phyloP scores from a whole-genome alignment of 2,113 vertebrate species.

The Lipophrys pholis region DNA sequence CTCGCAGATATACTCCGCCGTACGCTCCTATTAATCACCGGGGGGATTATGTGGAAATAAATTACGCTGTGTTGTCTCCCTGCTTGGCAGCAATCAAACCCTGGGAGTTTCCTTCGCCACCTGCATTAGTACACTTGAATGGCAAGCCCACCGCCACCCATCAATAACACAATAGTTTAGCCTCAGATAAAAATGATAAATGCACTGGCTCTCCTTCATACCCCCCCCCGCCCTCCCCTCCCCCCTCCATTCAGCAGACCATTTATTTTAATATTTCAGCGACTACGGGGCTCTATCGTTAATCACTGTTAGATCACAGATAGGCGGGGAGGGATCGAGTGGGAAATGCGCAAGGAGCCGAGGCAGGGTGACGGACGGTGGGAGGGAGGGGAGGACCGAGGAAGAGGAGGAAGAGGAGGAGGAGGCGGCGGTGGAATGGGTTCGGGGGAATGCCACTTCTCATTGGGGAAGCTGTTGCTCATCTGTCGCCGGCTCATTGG shows the following conservation, averaged over 20 bases:
- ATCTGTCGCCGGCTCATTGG: slow-evolving; percentile 77
- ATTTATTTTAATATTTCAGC: slow-evolving; percentile 81
- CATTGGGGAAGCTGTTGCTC: slow-evolving; percentile 77
- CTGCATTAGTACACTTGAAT: slow-evolving; percentile 63
- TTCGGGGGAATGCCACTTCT: slow-evolving; percentile 73
- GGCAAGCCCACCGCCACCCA: slow-evolving; percentile 50
- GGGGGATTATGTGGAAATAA: slow-evolving; percentile 51
- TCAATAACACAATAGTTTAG: slow-evolving; percentile 76
- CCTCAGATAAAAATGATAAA: slow-evolving; percentile 72
- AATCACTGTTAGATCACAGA: slow-evolving; percentile 77
- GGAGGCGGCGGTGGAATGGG: slow-evolving; percentile 63
- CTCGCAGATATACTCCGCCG: slow-evolving; percentile 25
- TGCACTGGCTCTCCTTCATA: slow-evolving; percentile 65
- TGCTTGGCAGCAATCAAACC: slow-evolving; percentile 56
- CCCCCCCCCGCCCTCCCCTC: not conserved
- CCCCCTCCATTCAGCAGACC: slow-evolving; percentile 55
- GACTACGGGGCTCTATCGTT: slow-evolving; percentile 68
- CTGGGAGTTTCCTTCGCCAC: slow-evolving; percentile 43
- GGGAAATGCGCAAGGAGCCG: slow-evolving; percentile 31
- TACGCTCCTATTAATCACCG: slow-evolving; percentile 55
- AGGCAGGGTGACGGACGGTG: slow-evolving; percentile 51
- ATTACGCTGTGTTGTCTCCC: slow-evolving; percentile 45
- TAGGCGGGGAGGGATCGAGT: slow-evolving; percentile 60
- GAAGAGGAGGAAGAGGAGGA: not conserved
- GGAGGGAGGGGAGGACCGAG: slow-evolving; percentile 21